Conservation (phyloP, 2,888 invertebrate species). For the Orchesellides sinensis region DNA sequence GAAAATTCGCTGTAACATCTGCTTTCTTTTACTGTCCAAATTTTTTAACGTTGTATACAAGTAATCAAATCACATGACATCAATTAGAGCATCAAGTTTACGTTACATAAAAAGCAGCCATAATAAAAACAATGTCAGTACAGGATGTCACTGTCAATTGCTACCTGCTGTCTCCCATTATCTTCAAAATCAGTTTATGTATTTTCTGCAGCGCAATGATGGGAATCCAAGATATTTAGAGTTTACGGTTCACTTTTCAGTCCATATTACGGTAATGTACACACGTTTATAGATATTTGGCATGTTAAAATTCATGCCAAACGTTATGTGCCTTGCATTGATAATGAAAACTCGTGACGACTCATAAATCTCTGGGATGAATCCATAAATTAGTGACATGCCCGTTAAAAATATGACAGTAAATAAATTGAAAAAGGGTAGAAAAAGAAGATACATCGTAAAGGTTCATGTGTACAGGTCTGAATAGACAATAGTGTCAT, state of each 20-base stretch:
- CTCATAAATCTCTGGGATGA: conserved; percentile 9
- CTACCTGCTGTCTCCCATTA: background rate
- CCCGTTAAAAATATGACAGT: conserved; percentile 9
- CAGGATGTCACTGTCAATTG: conserved; percentile 4
- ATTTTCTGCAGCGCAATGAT: too few species aligned
- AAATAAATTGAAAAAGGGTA: conserved; percentile 18
- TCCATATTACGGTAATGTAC: too few species aligned
- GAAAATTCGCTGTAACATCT: too few species aligned
- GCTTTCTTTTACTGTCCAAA: too few species aligned
- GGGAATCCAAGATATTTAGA: too few species aligned
- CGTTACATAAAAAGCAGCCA: background rate
- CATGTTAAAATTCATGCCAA: too few species aligned
- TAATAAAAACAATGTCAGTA: conserved; percentile 5
- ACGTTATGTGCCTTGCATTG: conserved; percentile 3
- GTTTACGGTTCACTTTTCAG: too few species aligned
- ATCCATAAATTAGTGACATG: conserved; percentile 16
- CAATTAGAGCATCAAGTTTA: background rate
- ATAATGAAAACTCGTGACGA: conserved; percentile 10
- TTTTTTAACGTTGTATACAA: too few species aligned
- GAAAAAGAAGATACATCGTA: background rate
- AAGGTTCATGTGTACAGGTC: too few species aligned
- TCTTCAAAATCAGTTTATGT: conserved; percentile 3
- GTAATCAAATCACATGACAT: background rate
- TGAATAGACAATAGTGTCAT: background rate
- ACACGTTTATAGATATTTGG: too few species aligned